Evolutionary conservation across 2,113 vertebrate species (phyloP).

Genomic region (Dinomys branickii): DNA sequence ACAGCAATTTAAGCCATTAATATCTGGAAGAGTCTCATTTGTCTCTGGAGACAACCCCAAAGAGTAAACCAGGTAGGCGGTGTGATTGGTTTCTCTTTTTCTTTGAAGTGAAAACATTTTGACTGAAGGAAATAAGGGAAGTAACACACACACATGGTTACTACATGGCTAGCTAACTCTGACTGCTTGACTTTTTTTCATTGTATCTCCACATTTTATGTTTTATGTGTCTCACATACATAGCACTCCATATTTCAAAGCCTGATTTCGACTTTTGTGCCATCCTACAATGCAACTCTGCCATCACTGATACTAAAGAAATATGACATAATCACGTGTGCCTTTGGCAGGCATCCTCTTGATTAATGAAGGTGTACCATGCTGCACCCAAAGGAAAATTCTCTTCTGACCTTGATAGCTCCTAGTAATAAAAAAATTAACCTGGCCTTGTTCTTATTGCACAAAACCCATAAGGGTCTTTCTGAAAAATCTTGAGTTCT

Average conservation of each 20-base stretch:
- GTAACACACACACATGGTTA: not conserved
- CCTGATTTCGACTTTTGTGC: conserved; percentile 14
- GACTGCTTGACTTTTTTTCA: conserved; percentile 23
- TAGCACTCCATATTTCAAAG: conserved; percentile 37
- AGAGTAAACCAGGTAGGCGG: not conserved
- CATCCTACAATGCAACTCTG: conserved; percentile 24
- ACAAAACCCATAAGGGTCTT: conserved; percentile 48
- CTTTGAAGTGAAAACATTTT: not conserved
- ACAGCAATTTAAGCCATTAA: conserved; percentile 8
- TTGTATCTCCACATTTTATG: not conserved
- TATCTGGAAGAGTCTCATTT: conserved; percentile 10
- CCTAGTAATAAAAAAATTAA: conserved; percentile 25
- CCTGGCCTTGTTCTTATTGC: not conserved
- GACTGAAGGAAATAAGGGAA: not conserved
- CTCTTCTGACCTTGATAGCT: conserved; percentile 12
- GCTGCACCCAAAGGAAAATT: conserved; percentile 37
- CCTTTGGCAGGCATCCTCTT: not conserved
- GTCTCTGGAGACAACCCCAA: conserved; percentile 44
- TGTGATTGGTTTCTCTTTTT: not conserved
- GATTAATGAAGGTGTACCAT: conserved; percentile 36
- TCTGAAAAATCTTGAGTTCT: conserved; percentile 20
- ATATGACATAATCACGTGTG: conserved; percentile 6
- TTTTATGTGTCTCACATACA: conserved; percentile 33
- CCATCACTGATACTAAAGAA: not conserved
- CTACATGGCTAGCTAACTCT: not conserved